phyloP scores from a whole-genome alignment of 2,888 invertebrate species.

The Agrochola macilenta region DNA sequence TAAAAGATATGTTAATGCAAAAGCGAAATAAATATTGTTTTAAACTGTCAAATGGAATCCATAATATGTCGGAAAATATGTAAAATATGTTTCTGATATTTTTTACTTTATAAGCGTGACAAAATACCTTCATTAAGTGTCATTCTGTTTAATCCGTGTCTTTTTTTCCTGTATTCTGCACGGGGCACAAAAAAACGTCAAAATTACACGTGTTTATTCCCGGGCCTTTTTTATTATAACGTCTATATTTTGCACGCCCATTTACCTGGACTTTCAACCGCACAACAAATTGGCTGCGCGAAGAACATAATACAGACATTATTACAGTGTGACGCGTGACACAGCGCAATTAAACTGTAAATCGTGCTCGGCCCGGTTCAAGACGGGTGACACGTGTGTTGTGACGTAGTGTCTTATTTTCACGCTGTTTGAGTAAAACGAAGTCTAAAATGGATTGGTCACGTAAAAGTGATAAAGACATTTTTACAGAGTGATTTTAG shows the following conservation, averaged over 20 bases:
- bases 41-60: neutral
- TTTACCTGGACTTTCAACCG: constrained; percentile 50
- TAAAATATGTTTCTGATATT: neutral
- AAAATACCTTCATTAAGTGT: neutral
- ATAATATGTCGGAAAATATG: neutral
- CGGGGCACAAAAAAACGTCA: constrained; percentile 20
- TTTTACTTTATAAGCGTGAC: constrained; percentile 4
- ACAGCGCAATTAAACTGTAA: constrained; percentile 59
- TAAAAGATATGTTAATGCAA: neutral
- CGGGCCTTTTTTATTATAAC: constrained; percentile 33
- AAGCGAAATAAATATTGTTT: neutral
- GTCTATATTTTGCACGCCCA: constrained; percentile 34
- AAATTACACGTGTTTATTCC: constrained; percentile 27
- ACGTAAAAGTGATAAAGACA: constrained; percentile 22
- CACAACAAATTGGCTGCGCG: constrained; percentile 53
- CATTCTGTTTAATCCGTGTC: constrained; percentile 27
- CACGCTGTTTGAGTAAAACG: constrained; percentile 26
- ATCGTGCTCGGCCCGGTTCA: constrained; percentile 34
- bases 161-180: constrained; percentile 30
- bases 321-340: constrained; percentile 59
- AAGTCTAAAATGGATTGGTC: constrained; percentile 25
- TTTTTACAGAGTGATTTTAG: constrained; percentile 23
- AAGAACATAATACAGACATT: constrained; percentile 52
- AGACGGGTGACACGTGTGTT: constrained; percentile 45
- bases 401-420: constrained; percentile 45